phyloP scores from a whole-genome alignment of 1,140 invertebrate genomes.

The Cherax destructor region DNA sequence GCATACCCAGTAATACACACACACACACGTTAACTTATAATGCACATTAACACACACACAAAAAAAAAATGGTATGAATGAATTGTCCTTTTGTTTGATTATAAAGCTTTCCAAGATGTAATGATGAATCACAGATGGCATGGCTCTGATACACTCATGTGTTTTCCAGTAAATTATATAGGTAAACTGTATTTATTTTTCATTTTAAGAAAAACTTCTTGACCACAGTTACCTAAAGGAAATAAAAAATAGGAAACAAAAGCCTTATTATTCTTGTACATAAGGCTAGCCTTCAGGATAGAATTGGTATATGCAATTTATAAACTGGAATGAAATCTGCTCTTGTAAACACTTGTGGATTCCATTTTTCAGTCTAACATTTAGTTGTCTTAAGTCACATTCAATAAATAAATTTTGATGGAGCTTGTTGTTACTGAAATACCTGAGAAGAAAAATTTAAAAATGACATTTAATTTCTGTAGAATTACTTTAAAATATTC shows the following conservation, averaged over 20 bases:
- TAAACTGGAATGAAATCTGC: background rate
- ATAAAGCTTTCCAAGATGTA: background rate
- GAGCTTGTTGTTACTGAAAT: conserved; percentile 19
- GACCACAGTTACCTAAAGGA: background rate
- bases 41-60: no score
- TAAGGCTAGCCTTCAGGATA: background rate
- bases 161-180: background rate
- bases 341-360: background rate
- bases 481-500: conserved; percentile 5
- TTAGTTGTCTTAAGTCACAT: background rate
- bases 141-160: background rate
- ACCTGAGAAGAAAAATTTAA: conserved; percentile 30
- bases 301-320: background rate
- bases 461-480: background rate
- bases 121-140: background rate
- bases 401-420: background rate
- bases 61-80: no score
- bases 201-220: background rate
- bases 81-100: background rate
- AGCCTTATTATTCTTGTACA: background rate
- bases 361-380: background rate
- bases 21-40: no score
- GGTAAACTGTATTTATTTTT: background rate
- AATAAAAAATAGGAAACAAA: background rate
- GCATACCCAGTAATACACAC: background rate